Percentiles rank a stretch among this genome's conserved stretches.
Evolutionary conservation across 2,888 invertebrate species (phyloP).

Genomic region (Lampropteryx suffumata): DNA sequence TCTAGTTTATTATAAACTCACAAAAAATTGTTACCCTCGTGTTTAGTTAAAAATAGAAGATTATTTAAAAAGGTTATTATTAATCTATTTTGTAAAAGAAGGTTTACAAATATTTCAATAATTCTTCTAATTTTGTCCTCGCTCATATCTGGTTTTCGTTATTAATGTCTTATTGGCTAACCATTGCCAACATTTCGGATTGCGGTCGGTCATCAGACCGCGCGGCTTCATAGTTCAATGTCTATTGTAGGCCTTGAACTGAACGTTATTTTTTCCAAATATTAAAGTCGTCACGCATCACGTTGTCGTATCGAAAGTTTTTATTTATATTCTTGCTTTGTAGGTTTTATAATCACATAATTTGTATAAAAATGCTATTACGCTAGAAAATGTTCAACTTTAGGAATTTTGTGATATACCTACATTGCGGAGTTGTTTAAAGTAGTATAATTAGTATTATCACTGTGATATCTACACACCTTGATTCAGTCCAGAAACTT

Average conservation of each 20-base stretch:
- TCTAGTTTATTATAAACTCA: background rate
- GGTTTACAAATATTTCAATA: background rate
- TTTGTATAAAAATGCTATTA: too few species aligned
- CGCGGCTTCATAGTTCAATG: constrained; percentile 62
- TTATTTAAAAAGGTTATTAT: too few species aligned
- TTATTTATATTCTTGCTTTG: background rate
- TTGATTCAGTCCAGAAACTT: constrained; percentile 1
- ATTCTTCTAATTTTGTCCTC: constrained; percentile 18
- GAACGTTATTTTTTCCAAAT: constrained; percentile 33
- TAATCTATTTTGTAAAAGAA: background rate
- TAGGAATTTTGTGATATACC: too few species aligned
- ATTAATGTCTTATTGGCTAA: constrained; percentile 52
- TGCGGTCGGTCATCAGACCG: constrained; percentile 59
- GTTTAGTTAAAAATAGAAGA: too few species aligned
- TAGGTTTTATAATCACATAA: background rate
- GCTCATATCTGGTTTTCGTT: constrained; percentile 41
- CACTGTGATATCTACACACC: background rate
- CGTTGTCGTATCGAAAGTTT: constrained; percentile 25
- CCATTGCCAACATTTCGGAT: constrained; percentile 53
- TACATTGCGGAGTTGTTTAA: background rate
- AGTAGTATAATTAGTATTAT: background rate
- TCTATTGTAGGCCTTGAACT: constrained; percentile 53
- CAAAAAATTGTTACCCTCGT: too few species aligned
- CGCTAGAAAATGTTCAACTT: background rate
- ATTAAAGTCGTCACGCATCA: constrained; percentile 22